These are phyloP conservation scores for Cavia aperea DNA, from an alignment of 2,113 vertebrate species.

Conservation along the genomic window DNA sequence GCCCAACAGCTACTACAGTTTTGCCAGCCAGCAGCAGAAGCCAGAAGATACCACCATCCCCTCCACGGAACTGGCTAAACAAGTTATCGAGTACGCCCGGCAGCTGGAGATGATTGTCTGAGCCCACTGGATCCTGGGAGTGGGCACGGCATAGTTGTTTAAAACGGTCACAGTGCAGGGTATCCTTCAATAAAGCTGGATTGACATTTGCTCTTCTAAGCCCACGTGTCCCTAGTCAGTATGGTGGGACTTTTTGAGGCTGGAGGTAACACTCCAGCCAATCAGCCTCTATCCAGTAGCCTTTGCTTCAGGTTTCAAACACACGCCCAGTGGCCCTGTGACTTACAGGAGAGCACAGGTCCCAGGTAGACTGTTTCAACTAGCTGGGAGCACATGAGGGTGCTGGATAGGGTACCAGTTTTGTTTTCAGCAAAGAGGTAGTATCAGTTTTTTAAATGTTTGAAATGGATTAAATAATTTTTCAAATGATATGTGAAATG, in stretches of 20 bases:
- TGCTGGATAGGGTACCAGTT: not conserved
- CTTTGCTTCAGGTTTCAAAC: not conserved
- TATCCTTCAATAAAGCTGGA: slow-evolving; percentile 28
- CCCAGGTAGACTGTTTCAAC: not conserved
- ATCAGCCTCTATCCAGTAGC: not conserved
- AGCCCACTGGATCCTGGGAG: not conserved
- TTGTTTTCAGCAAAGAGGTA: not conserved
- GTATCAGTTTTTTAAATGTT: not conserved
- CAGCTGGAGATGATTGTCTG: slow-evolving; percentile 97
- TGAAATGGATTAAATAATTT: slow-evolving; percentile 54
- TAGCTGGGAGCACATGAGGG: not conserved
- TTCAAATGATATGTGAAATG: not conserved
- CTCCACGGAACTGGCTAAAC: slow-evolving; percentile 88
- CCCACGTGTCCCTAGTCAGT: slow-evolving; percentile 25
- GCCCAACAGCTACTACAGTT: slow-evolving; percentile 86
- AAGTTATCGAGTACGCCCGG: slow-evolving; percentile 93
- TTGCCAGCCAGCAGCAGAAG: slow-evolving; percentile 88
- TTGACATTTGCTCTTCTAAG: not conserved
- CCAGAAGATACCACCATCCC: slow-evolving; percentile 91
- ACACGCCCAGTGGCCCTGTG: not conserved
- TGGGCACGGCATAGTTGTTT: not conserved
- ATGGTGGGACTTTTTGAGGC: not conserved
- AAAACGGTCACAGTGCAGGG: not conserved
- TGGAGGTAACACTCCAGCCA: not conserved
- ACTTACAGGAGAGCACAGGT: not conserved